Percentiles rank a stretch among this genome's conserved stretches.
These are phyloP conservation scores for Channa maculata DNA, from an alignment of 2,113 vertebrate species.

Conservation along the genomic window DNA sequence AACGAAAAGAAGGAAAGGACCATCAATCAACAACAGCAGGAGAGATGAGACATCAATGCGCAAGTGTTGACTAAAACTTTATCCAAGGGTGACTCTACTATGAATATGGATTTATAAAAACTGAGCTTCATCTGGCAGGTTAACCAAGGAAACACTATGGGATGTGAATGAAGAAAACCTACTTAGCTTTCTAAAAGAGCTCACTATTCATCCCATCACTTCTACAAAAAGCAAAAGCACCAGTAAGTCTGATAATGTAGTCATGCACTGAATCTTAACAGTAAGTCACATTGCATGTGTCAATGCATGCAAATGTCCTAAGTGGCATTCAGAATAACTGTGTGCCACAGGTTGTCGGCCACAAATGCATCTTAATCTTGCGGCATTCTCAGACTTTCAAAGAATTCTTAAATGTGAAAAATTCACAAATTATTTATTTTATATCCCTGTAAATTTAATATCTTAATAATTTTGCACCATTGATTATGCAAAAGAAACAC, in stretches of 20 bases:
- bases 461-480: no score
- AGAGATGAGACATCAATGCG: slow-evolving; percentile 53
- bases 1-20: slow-evolving; percentile 25
- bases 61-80: slow-evolving; percentile 45
- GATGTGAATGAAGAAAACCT: not conserved
- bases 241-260: not conserved
- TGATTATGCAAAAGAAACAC: no score
- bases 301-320: slow-evolving; percentile 1
- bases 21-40: slow-evolving; percentile 39
- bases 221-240: not conserved
- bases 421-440: no score
- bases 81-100: slow-evolving; percentile 12
- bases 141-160: slow-evolving; percentile 1
- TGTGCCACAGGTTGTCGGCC: no score
- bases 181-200: slow-evolving; percentile 2
- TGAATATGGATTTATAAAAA: slow-evolving; percentile 37
- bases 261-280: not conserved
- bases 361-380: no score
- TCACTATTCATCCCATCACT: not conserved
- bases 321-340: no score
- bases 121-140: slow-evolving; percentile 42
- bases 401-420: no score
- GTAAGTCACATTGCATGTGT: not conserved
- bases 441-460: no score
- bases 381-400: no score